Base-by-base conservation (phyloP, 2,888 invertebrate genomes). In the Microplitis manilae region DNA sequence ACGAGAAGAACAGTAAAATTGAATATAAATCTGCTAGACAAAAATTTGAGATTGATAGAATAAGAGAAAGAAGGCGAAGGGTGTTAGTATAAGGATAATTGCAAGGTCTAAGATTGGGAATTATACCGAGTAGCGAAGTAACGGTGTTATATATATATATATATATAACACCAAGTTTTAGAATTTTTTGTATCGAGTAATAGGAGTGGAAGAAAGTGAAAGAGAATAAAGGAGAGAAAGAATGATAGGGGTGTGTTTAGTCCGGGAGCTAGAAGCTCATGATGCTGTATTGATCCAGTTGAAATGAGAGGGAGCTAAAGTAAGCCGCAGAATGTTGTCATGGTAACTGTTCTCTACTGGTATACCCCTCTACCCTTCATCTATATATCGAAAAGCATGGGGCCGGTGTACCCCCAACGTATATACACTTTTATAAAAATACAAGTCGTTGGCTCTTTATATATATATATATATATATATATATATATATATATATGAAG, bases 251-350 rank as follows among this genome's bases (percentile, higher is more conserved):
- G 84, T 86, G 88, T 86, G 86, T 87, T 88, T 88, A 88, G 89
- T 88, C 88, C 89, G 88, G 89, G 89, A 81, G 84, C 85, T 82
- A 82, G 80, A 78, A 60, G 59, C 73, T 85, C 85, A 83, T 86
- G 89, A 89, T 88, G 89, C 89, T 89, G 89, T 89, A 89, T 89
- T 89, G 89, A 89, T 89, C 89, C 87, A 85, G 80, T 81, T 82
- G 77, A 74, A 83, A 83, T 81, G 84, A 83, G 85, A 86, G 82
- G 79, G 85, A 86, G 87, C 88, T 87, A 87, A 88, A 88, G 86
- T 87, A 87, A 88, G 87, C 87, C 86, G 83, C 83, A 76, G 82
- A 84, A 86, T 85, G 89, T 89, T 89, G 86, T 89, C 89, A 81
- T 85, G 88, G 89, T 85, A 88, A 89, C 89, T 83, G 84, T 83